Evolutionary conservation across 2,113 vertebrate species (phyloP).

Genomic region (Bubo blakistoni): DNA sequence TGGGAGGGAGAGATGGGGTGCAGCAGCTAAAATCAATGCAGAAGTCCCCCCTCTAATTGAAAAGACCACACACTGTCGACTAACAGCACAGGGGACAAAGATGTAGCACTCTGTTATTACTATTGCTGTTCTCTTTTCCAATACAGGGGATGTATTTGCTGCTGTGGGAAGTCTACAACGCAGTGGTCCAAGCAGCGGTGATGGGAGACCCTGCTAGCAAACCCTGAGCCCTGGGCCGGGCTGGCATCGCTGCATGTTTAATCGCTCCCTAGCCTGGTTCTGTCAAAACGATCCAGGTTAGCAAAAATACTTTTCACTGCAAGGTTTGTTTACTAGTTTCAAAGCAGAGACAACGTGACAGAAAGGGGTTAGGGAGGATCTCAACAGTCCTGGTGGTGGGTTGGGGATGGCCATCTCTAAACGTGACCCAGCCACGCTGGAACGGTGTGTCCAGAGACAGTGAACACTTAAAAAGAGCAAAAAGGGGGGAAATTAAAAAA

Average conservation of each 20-base stretch:
- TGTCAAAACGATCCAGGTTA: constrained; percentile 16
- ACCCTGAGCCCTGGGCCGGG: background rate
- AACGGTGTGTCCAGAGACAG: accelerated
- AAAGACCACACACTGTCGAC: background rate
- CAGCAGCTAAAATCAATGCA: background rate
- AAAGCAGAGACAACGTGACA: constrained; percentile 23
- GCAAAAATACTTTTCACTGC: background rate
- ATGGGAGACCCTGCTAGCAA: background rate
- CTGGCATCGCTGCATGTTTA: background rate
- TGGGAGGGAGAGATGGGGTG: background rate
- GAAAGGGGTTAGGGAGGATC: constrained; percentile 26
- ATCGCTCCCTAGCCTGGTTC: constrained; percentile 9
- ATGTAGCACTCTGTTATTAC: background rate
- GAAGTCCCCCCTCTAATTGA: background rate
- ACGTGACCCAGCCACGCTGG: background rate
- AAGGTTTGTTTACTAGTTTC: constrained; percentile 33
- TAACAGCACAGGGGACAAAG: background rate
- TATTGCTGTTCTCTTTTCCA: background rate
- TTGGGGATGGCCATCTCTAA: background rate
- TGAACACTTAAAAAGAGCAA: background rate
- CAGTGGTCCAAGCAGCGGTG: accelerated
- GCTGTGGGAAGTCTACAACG: background rate
- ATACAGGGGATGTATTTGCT: background rate
- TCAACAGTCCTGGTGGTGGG: background rate
- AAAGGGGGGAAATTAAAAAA: background rate